These are phyloP conservation scores for Pantelozetes paolii DNA, from an alignment of 2,888 invertebrate species.

Conservation along the genomic window DNA sequence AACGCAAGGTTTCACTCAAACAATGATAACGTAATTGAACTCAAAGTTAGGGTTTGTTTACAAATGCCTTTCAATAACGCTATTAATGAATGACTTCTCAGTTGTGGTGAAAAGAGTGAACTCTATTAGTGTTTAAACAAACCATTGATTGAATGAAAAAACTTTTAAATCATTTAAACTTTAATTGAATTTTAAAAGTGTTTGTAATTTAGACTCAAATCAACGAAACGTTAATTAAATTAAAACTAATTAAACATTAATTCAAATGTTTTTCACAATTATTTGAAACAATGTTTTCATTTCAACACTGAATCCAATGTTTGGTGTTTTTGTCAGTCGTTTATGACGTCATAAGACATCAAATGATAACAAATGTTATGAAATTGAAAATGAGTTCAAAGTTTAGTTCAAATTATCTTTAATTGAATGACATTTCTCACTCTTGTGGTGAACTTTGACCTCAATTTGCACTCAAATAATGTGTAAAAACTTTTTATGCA, in stretches of 20 bases:
- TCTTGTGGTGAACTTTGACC: constrained; percentile 5
- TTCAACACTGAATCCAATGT: not conserved
- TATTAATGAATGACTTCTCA: not conserved
- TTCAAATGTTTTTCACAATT: not conserved
- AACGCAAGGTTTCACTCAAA: no score
- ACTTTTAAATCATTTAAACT: not conserved
- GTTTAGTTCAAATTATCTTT: not conserved
- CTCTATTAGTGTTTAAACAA: not conserved
- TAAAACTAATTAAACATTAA: not conserved
- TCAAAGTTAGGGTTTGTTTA: not conserved
- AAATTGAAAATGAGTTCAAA: not conserved
- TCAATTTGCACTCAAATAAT: not conserved
- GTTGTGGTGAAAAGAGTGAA: not conserved
- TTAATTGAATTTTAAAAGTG: not conserved
- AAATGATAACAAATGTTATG: not conserved
- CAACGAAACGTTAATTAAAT: not conserved
- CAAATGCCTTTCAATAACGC: not conserved
- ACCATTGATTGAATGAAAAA: not conserved
- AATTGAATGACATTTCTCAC: not conserved
- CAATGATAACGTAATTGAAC: not conserved
- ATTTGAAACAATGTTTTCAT: no score
- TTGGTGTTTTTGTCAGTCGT: not conserved
- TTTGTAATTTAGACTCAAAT: not conserved
- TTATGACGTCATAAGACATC: not conserved
- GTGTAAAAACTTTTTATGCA: not conserved